Percentiles rank a stretch among this genome's conserved stretches.
phyloP scores from a whole-genome alignment of 2,113 vertebrate genomes.

The Microcebus ravelobensis region DNA sequence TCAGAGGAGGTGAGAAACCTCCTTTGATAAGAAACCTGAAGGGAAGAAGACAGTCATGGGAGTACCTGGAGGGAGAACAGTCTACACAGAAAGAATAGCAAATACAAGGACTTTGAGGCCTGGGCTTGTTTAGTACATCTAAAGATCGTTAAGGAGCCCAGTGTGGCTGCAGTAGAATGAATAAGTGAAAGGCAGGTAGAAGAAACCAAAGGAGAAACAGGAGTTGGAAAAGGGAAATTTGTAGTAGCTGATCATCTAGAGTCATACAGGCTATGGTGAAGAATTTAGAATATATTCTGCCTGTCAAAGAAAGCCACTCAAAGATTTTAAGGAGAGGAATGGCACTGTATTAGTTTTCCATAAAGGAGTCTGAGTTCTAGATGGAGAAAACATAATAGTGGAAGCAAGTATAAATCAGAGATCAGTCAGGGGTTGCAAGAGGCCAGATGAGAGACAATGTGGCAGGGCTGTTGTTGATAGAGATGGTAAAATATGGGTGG shows the following conservation, averaged over 20 bases:
- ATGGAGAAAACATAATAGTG: rapidly evolving
- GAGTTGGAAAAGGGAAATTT: not conserved
- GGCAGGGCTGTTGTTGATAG: not conserved
- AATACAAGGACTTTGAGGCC: rapidly evolving
- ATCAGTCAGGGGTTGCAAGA: not conserved
- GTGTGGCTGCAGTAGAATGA: not conserved
- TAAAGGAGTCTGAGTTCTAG: not conserved
- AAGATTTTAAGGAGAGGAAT: not conserved
- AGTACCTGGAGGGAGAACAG: not conserved
- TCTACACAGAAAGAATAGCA: not conserved
- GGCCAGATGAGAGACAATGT: not conserved
- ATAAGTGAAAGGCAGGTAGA: not conserved
- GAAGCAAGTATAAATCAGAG: no score
- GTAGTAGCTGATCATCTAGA: not conserved
- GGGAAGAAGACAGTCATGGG: not conserved
- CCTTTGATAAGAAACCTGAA: not conserved
- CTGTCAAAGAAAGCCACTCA: rapidly evolving
- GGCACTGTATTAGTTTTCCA: not conserved
- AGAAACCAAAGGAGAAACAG: not conserved
- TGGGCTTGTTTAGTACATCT: not conserved
- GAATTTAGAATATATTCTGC: not conserved
- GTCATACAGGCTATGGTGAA: not conserved
- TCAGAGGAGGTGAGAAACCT: not conserved
- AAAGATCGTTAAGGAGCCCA: not conserved
- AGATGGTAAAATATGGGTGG: not conserved